Conservation (phyloP, 1,140 invertebrate genomes). For the Portunus trituberculatus region DNA sequence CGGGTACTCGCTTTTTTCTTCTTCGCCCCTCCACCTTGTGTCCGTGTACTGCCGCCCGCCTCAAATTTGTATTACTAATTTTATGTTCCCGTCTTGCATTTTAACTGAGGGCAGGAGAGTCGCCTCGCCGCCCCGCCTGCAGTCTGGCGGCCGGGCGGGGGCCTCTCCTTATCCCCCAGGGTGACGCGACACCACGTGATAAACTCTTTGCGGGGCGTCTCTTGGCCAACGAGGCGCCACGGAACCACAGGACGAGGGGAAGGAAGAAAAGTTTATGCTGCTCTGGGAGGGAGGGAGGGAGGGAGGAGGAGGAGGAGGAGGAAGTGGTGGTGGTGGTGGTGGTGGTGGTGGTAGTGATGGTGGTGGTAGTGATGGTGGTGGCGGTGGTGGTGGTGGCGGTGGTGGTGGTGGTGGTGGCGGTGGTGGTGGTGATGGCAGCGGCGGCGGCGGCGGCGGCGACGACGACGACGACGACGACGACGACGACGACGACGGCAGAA, state of each 20-base stretch:
- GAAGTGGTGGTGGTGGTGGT: too few relatives aligned
- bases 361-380: too few relatives aligned
- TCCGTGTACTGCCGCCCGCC: not conserved
- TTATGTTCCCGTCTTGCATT: conserved; percentile 2
- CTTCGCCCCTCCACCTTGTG: not conserved
- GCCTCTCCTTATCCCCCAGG: not conserved
- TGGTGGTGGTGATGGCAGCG: not conserved
- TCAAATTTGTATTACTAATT: conserved; percentile 29
- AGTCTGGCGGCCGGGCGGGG: not conserved
- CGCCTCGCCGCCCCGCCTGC: not conserved
- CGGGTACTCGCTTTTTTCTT: not conserved
- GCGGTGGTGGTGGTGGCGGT: too few relatives aligned
- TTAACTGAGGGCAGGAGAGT: not conserved
- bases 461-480: not conserved
- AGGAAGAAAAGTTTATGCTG: too few relatives aligned
- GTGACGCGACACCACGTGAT: not conserved
- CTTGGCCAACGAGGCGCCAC: not conserved
- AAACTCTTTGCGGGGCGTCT: not conserved
- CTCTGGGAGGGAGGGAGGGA: too few relatives aligned
- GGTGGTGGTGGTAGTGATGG: too few relatives aligned
- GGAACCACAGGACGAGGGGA: not conserved
- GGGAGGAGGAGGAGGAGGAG: too few relatives aligned
- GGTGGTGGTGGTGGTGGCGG: too few relatives aligned
- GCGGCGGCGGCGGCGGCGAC: not conserved
- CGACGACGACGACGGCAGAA: not conserved